phyloP scores from a whole-genome alignment of 2,888 invertebrate species.

The Melitaea athalia region DNA sequence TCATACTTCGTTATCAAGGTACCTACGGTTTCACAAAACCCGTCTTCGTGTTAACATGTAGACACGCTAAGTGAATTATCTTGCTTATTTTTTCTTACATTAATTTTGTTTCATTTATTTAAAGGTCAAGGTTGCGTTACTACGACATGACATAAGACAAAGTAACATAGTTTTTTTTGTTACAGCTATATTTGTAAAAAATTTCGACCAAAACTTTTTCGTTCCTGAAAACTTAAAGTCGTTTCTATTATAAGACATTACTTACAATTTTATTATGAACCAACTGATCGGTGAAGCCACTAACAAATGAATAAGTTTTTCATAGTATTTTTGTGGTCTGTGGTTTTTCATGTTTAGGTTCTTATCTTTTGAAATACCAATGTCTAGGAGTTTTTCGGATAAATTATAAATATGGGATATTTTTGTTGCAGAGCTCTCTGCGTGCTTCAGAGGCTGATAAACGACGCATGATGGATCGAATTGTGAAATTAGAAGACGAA shows the following conservation, averaged over 20 bases:
- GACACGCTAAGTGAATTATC: slow-evolving; percentile 9
- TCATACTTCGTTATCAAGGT: neutral
- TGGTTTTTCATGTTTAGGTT: too few relatives aligned
- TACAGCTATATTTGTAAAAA: too few relatives aligned
- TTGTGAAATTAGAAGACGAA: slow-evolving; percentile 86
- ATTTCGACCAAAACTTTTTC: too few relatives aligned
- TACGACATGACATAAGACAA: neutral
- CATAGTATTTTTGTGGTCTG: too few relatives aligned
- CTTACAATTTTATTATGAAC: too few relatives aligned
- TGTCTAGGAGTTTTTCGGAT: too few relatives aligned
- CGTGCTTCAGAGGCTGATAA: slow-evolving; percentile 85
- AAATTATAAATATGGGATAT: too few relatives aligned
- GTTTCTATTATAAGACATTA: too few relatives aligned
- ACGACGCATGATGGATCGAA: slow-evolving; percentile 85
- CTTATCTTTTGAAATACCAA: too few relatives aligned
- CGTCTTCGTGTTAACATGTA: neutral
- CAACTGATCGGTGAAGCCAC: too few relatives aligned
- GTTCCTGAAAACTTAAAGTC: too few relatives aligned
- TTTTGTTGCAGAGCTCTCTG: slow-evolving; percentile 83
- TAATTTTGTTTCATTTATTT: slow-evolving; percentile 1
- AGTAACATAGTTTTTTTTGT: neutral
- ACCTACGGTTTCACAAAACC: slow-evolving; percentile 4
- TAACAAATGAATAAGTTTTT: too few relatives aligned
- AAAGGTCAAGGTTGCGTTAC: neutral
- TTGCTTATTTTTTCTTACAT: neutral